These are phyloP conservation scores for Amazona vittata DNA, from an alignment of 2,113 vertebrate genomes.

Conservation along the genomic window DNA sequence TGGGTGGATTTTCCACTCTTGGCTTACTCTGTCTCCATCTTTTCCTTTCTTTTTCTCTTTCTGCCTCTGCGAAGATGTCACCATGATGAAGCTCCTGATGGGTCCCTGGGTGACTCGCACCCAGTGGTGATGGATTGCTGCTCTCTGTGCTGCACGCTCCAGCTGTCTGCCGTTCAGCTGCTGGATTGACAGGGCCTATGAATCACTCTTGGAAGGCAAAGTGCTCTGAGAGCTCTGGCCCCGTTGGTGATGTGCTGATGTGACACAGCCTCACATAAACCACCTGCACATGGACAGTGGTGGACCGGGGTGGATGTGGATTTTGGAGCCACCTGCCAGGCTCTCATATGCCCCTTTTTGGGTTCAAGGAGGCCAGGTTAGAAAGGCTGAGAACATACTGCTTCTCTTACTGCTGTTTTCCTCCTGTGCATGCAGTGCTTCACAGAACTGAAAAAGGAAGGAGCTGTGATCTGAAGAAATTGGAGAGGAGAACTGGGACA, in stretches of 20 bases:
- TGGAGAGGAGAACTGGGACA: not conserved
- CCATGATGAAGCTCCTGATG: conserved; percentile 7
- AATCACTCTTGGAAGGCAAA: conserved; percentile 54
- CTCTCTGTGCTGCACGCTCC: not conserved
- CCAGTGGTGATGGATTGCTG: not conserved
- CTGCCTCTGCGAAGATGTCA: not conserved
- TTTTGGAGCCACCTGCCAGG: not conserved
- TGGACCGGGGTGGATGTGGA: not conserved
- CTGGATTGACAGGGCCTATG: conserved; percentile 57
- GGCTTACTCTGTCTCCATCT: not conserved
- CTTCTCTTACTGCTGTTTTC: not conserved
- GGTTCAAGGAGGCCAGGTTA: not conserved
- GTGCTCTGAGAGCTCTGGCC: not conserved
- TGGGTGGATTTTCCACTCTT: not conserved
- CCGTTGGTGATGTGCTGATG: not conserved
- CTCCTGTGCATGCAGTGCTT: not conserved
- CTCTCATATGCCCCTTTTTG: not conserved
- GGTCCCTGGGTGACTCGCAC: not conserved
- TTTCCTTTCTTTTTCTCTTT: not conserved
- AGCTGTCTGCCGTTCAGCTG: conserved; percentile 27
- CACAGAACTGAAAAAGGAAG: not conserved
- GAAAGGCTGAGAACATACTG: not conserved
- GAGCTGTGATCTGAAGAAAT: not conserved
- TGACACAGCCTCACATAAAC: not conserved
- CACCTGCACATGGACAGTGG: not conserved